Evolutionary conservation across 1,140 invertebrate genomes (phyloP), one percentile per base, ranked within the genome.

Genomic region (Eriosoma lanigerum): DNA sequence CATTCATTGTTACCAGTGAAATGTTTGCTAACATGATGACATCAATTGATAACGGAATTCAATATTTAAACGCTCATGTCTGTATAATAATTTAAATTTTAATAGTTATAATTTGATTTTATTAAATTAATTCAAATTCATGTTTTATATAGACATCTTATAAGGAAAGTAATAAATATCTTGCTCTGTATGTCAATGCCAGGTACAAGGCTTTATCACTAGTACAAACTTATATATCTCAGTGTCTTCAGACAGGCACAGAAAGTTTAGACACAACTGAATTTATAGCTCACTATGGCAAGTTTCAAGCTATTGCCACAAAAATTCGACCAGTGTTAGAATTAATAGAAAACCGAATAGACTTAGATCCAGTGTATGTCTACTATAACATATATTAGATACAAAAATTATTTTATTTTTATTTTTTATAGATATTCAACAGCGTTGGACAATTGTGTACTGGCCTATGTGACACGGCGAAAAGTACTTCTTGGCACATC

Each of bases 291-390:
- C 66, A 82, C 84, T 98, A 98, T 86, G 96, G 96, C 0, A 96
- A 96, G 86, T 98, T 98, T 87, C 93, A 96, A 86, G 92, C 94
- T 1, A 92, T 93, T 80, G 91, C 96, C 0, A 91, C 92, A 0
- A 93, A 95, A 85, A 89, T 96, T 1, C 94, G 91, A 83, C 88
- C 91, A 60, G 89, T 97, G 6, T 92, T 96, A 78, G 90, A 91
- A 81, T 90, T 96, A 83, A 89, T 97, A 66, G 96, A 97, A 86
- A 87, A 90, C 10, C 89, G 94, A 81, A 87, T 91, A 0, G 89
- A 91, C 56, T 90, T 89, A 82, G 90, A 89, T 85, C 88, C 87
- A 82, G 92, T 91, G 91, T 93, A 87, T 88, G 89, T 88, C 68
- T 68, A 21, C 75, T 82, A 38, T 8, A 38, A 38, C 32, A 4